Conservation (phyloP, 2,888 invertebrate genomes). For the Trichogramma evanescens region DNA sequence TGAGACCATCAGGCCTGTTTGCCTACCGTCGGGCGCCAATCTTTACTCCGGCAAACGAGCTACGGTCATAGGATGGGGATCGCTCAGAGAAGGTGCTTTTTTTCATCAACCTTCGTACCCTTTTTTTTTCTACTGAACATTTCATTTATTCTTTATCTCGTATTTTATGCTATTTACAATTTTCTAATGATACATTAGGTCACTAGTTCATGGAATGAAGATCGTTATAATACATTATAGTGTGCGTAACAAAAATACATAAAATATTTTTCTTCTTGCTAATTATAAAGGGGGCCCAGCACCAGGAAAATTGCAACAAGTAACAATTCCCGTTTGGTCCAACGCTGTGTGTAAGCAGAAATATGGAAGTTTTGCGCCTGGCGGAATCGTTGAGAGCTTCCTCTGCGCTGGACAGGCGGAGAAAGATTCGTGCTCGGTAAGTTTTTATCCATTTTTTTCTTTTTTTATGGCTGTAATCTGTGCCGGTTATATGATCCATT, state of each 20-base stretch:
- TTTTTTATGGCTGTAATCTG: not conserved
- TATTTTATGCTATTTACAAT: not conserved
- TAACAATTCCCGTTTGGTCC: slow-evolving; percentile 76
- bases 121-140: too few species aligned
- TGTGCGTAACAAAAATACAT: too few species aligned
- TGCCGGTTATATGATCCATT: not conserved
- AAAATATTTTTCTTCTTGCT: too few species aligned
- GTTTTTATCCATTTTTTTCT: slow-evolving; percentile 37
- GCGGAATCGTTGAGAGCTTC: slow-evolving; percentile 82
- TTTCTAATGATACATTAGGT: too few species aligned
- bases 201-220: not conserved
- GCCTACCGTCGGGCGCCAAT: slow-evolving; percentile 59
- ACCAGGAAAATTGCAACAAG: slow-evolving; percentile 74
- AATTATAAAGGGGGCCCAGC: slow-evolving; percentile 65
- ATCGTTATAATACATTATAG: not conserved
- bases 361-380: slow-evolving; percentile 80
- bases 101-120: too few species aligned
- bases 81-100: slow-evolving; percentile 64
- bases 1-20: slow-evolving; percentile 69
- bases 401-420: slow-evolving; percentile 78
- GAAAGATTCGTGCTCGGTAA: slow-evolving; percentile 85
- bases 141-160: not conserved
- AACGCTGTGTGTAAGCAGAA: slow-evolving; percentile 70
- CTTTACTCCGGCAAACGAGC: slow-evolving; percentile 65
- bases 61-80: slow-evolving; percentile 86